Evolutionary conservation across 1,140 invertebrate genomes (phyloP), one percentile per base, ranked within the genome.

Genomic region (Dryas iulia): DNA sequence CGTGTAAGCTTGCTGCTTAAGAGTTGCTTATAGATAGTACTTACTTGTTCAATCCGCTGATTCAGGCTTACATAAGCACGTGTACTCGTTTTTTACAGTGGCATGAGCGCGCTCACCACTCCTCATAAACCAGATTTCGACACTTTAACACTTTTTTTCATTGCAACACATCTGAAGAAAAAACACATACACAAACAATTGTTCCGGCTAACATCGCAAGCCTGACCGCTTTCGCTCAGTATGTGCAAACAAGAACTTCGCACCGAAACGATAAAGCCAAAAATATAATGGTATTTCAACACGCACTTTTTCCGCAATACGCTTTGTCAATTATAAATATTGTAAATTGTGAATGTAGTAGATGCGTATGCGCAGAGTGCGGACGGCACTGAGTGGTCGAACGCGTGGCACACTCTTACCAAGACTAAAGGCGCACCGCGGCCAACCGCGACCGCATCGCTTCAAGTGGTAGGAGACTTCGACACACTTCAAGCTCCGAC

Each of bases 141-240:
- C 86, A 90, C 76, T 86, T 84, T 73, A 84, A 74, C 85, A 88
- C 82, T 87, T 86, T 86, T 85, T 87, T 84, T 77, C 82, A 87
- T 89, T 89, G 78, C 84, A 75, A 87, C 83, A 86, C 81, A 77
- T 65, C 78, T 82, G 73, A 78, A 85, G 81, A 81, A 82, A 66
- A 69, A 82, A 83, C 83, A 83, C 79, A 78, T 81, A 83, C 80
- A 84, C 77, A 81, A 73, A 30, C 76, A 79, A 76, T 77, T 80
- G 83, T 47, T 47, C 76, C 78, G 69, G 77, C 69, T 73, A 72
- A 70, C 80, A 78, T 77, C 74, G 74, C 74, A 59, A 70, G 81
- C 72, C 76, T 72, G 74, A 80, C 85, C 83, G 86, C 87, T 89
- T 90, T 90, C 87, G 85, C 87, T 86, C 71, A 61, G 72, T 76